A percentile compares a stretch with the other conserved stretches of the same genome.
phyloP scores from a whole-genome alignment of 2,888 invertebrate species.

The Ctena decussata region DNA sequence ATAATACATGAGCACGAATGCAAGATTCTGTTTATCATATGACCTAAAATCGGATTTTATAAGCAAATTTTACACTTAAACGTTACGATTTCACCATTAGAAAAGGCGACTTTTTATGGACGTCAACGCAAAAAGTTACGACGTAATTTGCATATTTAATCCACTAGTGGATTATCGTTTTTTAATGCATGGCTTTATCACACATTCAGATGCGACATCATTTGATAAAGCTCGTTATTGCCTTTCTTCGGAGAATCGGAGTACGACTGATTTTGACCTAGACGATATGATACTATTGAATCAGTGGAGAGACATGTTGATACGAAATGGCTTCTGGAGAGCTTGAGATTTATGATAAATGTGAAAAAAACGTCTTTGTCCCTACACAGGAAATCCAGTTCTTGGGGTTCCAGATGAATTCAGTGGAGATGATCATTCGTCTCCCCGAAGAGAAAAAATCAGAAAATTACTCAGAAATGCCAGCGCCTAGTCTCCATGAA shows the following conservation, averaged over 20 bases:
- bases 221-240: background rate
- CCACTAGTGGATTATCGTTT: too few relatives aligned
- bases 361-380: background rate
- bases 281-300: background rate
- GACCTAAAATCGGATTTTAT: too few relatives aligned
- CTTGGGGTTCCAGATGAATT: background rate
- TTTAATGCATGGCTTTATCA: too few relatives aligned
- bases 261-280: background rate
- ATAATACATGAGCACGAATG: too few relatives aligned
- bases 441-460: background rate
- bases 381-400: background rate
- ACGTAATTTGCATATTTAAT: too few relatives aligned
- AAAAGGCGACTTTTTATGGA: too few relatives aligned
- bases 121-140: too few relatives aligned
- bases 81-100: too few relatives aligned
- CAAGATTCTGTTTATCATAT: too few relatives aligned
- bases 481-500: background rate
- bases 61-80: too few relatives aligned
- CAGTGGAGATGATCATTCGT: background rate
- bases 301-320: background rate
- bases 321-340: background rate
- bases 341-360: background rate
- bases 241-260: background rate
- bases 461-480: slow-evolving; percentile 12
- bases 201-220: too few relatives aligned